phyloP scores from a whole-genome alignment of 2,797 vertebrate genomes.

The Mionectes olivaceus region DNA sequence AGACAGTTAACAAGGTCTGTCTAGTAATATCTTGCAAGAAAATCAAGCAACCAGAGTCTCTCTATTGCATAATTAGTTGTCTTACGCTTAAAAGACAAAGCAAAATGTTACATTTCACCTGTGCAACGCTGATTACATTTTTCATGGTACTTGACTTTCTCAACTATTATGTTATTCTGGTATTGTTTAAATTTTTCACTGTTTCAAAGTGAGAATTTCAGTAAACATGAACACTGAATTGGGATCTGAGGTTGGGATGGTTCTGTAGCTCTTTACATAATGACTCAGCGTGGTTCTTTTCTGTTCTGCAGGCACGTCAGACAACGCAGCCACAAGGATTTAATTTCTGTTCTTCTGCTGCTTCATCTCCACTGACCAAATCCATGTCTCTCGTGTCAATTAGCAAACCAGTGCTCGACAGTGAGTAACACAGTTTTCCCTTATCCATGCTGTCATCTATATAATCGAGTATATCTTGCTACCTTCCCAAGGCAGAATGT shows the following conservation, averaged over 20 bases:
- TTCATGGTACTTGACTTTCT: neutral
- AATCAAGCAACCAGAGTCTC: neutral
- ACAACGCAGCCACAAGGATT: slow-evolving; percentile 81
- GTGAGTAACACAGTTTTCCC: slow-evolving; percentile 81
- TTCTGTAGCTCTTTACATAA: neutral
- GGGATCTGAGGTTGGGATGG: neutral
- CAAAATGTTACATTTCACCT: neutral
- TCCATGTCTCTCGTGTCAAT: slow-evolving; percentile 93
- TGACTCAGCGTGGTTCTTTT: slow-evolving; percentile 21
- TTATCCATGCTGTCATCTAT: neutral
- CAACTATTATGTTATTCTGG: neutral
- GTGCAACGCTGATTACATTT: neutral
- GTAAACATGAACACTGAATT: neutral
- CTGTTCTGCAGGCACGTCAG: slow-evolving; percentile 80
- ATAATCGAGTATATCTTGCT: neutral
- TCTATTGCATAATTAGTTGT: neutral
- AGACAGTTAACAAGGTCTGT: neutral
- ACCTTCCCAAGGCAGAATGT: neutral
- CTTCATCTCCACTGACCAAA: slow-evolving; percentile 89
- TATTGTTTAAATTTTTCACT: neutral
- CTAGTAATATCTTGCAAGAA: neutral
- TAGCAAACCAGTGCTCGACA: slow-evolving; percentile 89
- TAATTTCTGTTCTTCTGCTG: slow-evolving; percentile 81
- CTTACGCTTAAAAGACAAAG: neutral
- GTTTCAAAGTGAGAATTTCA: neutral